A percentile compares a stretch with the other conserved stretches of the same genome.
Evolutionary conservation across 1,140 invertebrate genomes (phyloP).

Genomic region (Euura lappo): DNA sequence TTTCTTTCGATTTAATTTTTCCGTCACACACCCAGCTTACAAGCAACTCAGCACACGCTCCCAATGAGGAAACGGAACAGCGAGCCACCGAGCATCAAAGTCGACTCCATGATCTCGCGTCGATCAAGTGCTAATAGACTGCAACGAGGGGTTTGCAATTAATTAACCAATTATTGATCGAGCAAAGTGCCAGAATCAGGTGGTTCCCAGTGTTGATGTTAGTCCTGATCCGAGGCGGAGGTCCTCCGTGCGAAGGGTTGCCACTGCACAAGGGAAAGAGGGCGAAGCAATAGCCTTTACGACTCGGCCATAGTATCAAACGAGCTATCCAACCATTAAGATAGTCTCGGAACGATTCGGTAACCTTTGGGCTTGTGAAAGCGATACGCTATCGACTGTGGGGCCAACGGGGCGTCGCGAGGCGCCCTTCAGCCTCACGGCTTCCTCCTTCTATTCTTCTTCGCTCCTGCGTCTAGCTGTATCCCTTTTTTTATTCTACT

Average conservation of each 20-base stretch:
- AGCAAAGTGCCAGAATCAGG: conserved; percentile 19
- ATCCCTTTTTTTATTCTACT: not conserved
- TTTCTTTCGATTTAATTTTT: not conserved
- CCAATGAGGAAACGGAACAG: no score
- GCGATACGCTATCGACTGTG: conserved; percentile 60
- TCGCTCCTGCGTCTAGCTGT: not conserved
- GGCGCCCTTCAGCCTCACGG: conserved; percentile 30
- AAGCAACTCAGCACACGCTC: no score
- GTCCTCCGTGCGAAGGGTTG: conserved; percentile 16
- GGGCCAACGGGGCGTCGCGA: conserved; percentile 40
- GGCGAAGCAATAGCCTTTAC: conserved; percentile 61
- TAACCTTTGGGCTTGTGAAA: conserved; percentile 62
- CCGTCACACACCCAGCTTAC: no score
- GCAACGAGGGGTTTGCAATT: not conserved
- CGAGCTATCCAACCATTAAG: conserved; percentile 63
- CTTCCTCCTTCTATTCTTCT: conserved; percentile 13
- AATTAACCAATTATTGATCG: conserved; percentile 30
- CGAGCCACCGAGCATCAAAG: no score
- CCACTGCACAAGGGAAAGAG: conserved; percentile 40
- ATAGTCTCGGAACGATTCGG: conserved; percentile 63
- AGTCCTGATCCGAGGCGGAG: conserved; percentile 8
- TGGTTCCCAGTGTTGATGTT: conserved; percentile 17
- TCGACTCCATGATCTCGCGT: not conserved
- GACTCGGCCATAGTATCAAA: conserved; percentile 62
- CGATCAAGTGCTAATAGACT: conserved; percentile 26